phyloP scores from a whole-genome alignment of 2,797 vertebrate species.

The Hydrolagus colliei region DNA sequence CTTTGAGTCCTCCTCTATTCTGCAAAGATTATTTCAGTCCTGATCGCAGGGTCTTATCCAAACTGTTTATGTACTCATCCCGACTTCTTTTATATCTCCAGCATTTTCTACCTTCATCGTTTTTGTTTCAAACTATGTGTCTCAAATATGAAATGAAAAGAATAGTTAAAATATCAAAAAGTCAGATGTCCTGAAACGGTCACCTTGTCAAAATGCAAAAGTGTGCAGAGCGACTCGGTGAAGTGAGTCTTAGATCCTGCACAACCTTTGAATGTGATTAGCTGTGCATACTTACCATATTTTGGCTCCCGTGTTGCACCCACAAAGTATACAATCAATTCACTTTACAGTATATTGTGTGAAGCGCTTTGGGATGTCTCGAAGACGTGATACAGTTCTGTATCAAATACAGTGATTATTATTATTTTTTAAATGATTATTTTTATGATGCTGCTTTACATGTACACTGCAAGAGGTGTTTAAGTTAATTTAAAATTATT shows the following conservation, averaged over 20 bases:
- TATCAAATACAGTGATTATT: no score
- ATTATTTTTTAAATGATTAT: neutral
- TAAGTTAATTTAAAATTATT: neutral
- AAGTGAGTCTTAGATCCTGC: neutral
- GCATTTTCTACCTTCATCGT: no score
- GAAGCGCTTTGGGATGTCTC: no score
- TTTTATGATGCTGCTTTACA: neutral
- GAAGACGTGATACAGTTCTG: no score
- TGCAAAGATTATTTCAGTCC: no score
- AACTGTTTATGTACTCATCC: no score
- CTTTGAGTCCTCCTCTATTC: no score
- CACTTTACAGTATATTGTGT: no score
- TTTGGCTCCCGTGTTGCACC: no score
- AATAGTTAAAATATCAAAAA: neutral
- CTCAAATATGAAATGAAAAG: neutral
- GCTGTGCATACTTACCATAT: neutral
- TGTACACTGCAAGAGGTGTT: neutral
- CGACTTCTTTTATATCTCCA: no score
- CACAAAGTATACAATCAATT: no score
- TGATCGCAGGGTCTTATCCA: no score
- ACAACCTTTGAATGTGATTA: neutral
- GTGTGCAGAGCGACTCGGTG: neutral
- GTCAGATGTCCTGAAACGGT: neutral
- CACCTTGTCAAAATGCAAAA: neutral
- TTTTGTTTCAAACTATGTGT: constrained; percentile 3